Base-by-base conservation (phyloP, 2,113 vertebrate genomes). In the Pelvicachromis taeniatus region DNA sequence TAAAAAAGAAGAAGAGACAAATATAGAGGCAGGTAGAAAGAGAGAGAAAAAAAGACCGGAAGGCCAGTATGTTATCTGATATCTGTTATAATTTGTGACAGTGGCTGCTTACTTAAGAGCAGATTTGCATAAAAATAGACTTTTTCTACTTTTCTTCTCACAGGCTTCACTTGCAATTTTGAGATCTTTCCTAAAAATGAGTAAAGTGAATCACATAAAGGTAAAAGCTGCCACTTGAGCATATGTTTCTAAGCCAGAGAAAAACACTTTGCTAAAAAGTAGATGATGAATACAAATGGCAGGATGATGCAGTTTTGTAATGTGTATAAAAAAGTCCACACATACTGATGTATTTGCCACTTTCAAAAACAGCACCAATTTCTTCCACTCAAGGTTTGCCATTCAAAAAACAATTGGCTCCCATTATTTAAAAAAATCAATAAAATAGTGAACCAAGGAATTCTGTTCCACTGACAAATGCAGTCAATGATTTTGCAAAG, bases 61-160 rank as follows among this genome's bases (percentile, higher is more conserved):
- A 61, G 80, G 17, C 4, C 11, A 9, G n/a, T 75, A 48, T 81
- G 80, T 83, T 84, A 86, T 89, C 70, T 31, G 70, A 91, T 87
- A 50, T 81, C 40, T 56, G 12, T 61, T 80, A 40, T 78, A 31
- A 81, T 89, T 19, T 79, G 50, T 42, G 55, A 19, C 70, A 63
- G 19, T 4, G 23, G 29, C 10, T 88, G 52, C 17, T 53, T 80
- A 26, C 84, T 33, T 13, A 16, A 17, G 65, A 14, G 14, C n/a
- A 23, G 14, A 70, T 85, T 50, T 35, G 7, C 19, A 3, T 45
- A 11, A 38, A 68, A 68, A 40, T 14, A 6, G 42, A 3, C 26
- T 19, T 11, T 23, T 48, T 58, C 2, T 33, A 0, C 16, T 31
- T 70, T 29, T 77, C 4, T 48, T 35, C n/a, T 14, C 19, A 42